Conservation (phyloP, 30 jellyfish, hydroid and myxozoan genomes). For the Hydractinia echinata region DNA sequence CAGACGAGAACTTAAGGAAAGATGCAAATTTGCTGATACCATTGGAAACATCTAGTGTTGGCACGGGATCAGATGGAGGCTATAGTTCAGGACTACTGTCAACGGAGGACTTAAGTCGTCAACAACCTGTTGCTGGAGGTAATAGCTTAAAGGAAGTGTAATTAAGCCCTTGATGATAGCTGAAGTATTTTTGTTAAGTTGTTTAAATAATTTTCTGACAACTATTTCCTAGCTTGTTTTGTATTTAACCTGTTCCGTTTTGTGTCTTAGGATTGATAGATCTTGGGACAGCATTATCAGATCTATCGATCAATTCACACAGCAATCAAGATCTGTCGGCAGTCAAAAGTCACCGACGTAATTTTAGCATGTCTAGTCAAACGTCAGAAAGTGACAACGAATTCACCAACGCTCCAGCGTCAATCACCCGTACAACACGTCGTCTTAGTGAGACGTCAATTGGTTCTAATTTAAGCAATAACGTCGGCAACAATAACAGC, state of each 20-base stretch:
- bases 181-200: too few relatives aligned
- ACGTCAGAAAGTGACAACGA: conserved; percentile 14
- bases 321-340: conserved; percentile 32
- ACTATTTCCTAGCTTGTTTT: too few relatives aligned
- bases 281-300: conserved; percentile 57
- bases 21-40: conserved; percentile 6
- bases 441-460: conserved; percentile 79
- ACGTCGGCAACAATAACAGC: conserved; percentile 54
- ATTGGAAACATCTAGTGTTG: conserved; percentile 70
- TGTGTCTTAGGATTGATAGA: too few relatives aligned
- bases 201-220: too few relatives aligned
- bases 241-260: too few relatives aligned
- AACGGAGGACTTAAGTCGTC: conserved; percentile 67
- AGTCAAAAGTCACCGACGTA: conserved; percentile 70
- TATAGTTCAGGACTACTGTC: conserved; percentile 69
- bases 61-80: conserved; percentile 85
- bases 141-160: neutral
- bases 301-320: conserved; percentile 32
- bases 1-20: conserved; percentile 28
- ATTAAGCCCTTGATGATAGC: too few relatives aligned
- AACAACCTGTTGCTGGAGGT: conserved; percentile 74
- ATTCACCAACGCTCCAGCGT: neutral
- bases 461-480: conserved; percentile 71
- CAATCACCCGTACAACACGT: conserved; percentile 25
- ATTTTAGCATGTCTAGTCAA: conserved; percentile 38